A percentile compares a stretch with the other conserved stretches of the same genome.
These are phyloP conservation scores for Incurvaria masculella DNA, from an alignment of 2,888 invertebrate genomes.

Conservation along the genomic window DNA sequence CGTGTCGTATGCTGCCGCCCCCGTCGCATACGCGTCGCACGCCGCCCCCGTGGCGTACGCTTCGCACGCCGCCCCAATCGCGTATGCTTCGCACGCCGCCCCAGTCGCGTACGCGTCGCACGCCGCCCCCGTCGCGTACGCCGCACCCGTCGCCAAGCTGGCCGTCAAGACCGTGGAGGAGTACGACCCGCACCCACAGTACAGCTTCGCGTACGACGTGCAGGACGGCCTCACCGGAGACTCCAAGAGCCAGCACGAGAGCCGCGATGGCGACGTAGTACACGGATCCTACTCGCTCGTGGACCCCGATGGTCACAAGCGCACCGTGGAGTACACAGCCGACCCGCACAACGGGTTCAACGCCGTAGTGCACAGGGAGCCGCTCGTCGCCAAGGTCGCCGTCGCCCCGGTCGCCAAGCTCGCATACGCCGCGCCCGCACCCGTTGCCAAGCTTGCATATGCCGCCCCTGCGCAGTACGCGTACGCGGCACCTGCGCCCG, in stretches of 20 bases:
- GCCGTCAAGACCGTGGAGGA: conserved; percentile 16
- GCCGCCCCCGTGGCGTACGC: no score
- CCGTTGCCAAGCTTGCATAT: conserved; percentile 19
- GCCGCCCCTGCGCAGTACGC: conserved; percentile 13
- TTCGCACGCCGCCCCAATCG: conserved; percentile 16
- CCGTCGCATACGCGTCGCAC: no score
- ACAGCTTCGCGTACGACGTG: conserved; percentile 19
- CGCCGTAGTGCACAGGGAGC: conserved; percentile 23
- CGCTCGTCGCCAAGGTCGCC: conserved; percentile 27
- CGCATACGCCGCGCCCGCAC: conserved; percentile 27
- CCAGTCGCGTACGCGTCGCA: conserved; percentile 17
- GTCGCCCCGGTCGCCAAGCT: conserved; percentile 28
- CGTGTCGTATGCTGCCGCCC: conserved; percentile 21
- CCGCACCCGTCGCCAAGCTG: conserved; percentile 18
- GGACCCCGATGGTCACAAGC: conserved; percentile 32
- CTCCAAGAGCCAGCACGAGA: conserved; percentile 43
- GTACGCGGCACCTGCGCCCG: conserved; percentile 12
- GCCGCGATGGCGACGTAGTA: conserved; percentile 44
- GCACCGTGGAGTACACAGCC: conserved; percentile 38
- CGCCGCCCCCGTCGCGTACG: conserved; percentile 19
- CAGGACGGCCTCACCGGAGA: conserved; percentile 28
- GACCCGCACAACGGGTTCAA: conserved; percentile 13
- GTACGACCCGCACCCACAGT: conserved; percentile 55
- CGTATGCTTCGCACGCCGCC: conserved; percentile 14
- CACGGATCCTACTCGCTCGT: conserved; percentile 42